These are phyloP conservation scores for Saccopteryx leptura DNA, from an alignment of 2,113 vertebrate genomes.

Conservation along the genomic window DNA sequence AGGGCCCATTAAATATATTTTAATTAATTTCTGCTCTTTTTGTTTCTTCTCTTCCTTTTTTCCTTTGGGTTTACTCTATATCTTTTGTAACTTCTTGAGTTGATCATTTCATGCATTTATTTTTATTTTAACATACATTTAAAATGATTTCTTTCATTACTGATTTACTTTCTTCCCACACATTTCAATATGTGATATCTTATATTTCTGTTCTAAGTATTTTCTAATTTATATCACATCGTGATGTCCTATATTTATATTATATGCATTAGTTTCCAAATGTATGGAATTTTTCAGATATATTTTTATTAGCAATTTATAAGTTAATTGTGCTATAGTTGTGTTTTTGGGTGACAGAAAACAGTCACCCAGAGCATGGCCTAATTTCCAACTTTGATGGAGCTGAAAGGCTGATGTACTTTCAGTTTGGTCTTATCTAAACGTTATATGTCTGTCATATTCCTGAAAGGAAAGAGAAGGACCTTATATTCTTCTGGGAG, in stretches of 20 bases:
- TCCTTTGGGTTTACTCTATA: neutral
- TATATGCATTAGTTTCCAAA: conserved; percentile 11
- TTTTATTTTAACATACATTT: conserved; percentile 11
- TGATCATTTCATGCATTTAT: neutral
- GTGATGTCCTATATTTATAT: neutral
- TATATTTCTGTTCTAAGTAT: neutral
- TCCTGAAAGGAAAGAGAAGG: conserved; percentile 37
- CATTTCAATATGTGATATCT: neutral
- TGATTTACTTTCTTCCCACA: neutral
- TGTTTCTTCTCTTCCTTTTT: neutral
- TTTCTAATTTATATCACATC: neutral
- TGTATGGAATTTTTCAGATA: neutral
- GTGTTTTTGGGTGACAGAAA: conserved; percentile 46
- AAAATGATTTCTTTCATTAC: conserved; percentile 20
- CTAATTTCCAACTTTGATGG: conserved; percentile 34
- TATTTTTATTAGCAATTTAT: neutral
- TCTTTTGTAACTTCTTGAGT: neutral
- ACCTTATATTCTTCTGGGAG: neutral
- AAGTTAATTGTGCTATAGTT: conserved; percentile 43
- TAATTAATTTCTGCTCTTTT: conserved; percentile 22
- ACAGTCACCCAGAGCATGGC: neutral
- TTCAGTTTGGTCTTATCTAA: conserved; percentile 28
- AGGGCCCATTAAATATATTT: conserved; percentile 15
- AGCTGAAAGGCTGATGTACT: neutral
- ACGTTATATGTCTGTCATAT: neutral